Evolutionary conservation across 2,797 vertebrate genomes (phyloP).

Genomic region (Sebastes matsubarae): DNA sequence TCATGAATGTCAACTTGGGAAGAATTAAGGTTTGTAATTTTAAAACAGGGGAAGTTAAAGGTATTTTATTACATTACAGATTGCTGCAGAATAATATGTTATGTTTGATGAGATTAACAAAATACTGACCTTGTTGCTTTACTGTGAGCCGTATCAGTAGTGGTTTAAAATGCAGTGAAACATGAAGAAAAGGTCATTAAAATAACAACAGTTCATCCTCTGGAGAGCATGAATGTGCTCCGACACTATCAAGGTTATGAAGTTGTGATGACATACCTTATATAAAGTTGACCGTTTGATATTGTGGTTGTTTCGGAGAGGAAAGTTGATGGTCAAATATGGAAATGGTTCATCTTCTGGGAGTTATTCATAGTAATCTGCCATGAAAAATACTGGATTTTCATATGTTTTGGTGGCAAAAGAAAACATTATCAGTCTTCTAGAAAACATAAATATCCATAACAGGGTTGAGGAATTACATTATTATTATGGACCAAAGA

Average conservation of each 20-base stretch:
- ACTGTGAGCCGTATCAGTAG: background rate
- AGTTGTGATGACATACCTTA: too few species aligned
- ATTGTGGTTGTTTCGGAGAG: background rate
- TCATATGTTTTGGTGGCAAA: too few species aligned
- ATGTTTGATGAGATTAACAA: background rate
- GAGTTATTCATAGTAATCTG: background rate
- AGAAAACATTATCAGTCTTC: too few species aligned
- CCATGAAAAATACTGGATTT: too few species aligned
- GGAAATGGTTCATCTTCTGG: background rate
- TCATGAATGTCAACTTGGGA: background rate
- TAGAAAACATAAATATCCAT: too few species aligned
- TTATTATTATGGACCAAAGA: too few species aligned
- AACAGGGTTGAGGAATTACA: too few species aligned
- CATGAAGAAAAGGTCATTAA: background rate
- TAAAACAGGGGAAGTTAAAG: too few species aligned
- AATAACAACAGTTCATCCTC: background rate
- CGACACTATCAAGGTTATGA: background rate
- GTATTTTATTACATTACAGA: background rate
- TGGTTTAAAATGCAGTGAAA: background rate
- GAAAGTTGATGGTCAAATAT: background rate
- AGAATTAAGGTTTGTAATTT: background rate
- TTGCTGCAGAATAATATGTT: background rate
- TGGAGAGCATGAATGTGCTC: too few species aligned
- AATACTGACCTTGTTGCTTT: background rate
- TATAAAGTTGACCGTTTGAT: background rate